Conservation (phyloP, 1,140 invertebrate genomes). For the Ridgeia piscesae region DNA sequence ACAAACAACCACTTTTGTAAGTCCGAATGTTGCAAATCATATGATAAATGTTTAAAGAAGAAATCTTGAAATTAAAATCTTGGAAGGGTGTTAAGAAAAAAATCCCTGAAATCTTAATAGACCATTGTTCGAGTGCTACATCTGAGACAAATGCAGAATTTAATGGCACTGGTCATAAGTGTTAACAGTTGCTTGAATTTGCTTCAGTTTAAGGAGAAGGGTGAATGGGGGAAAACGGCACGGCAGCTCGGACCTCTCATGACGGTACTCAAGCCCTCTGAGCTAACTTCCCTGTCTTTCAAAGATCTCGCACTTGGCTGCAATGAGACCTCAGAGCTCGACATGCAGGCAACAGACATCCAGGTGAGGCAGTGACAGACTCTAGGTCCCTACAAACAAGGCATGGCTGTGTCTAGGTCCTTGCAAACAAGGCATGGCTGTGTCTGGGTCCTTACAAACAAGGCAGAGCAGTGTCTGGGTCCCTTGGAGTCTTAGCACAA, state of each 20-base stretch:
- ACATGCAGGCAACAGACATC: neutral
- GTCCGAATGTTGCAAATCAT: neutral
- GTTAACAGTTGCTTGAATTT: neutral
- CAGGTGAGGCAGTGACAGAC: neutral
- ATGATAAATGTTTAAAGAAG: neutral
- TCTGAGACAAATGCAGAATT: neutral
- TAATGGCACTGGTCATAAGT: neutral
- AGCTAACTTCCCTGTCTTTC: neutral
- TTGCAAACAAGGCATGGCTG: too few relatives aligned
- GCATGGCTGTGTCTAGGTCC: too few relatives aligned
- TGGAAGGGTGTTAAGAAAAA: neutral
- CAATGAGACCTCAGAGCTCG: neutral
- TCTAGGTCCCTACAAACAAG: too few relatives aligned
- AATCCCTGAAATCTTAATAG: neutral
- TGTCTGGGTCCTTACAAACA: too few relatives aligned
- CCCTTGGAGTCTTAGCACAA: too few relatives aligned
- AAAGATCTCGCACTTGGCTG: neutral
- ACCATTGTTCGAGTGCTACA: neutral
- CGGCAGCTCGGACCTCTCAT: neutral
- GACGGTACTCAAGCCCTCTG: neutral
- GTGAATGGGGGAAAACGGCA: neutral
- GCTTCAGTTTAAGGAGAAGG: neutral
- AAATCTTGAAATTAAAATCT: neutral
- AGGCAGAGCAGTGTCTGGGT: too few relatives aligned
- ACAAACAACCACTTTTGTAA: too few relatives aligned